Evolutionary conservation across 2,797 vertebrate genomes (phyloP).

Genomic region (Microctenopoma lineatum): DNA sequence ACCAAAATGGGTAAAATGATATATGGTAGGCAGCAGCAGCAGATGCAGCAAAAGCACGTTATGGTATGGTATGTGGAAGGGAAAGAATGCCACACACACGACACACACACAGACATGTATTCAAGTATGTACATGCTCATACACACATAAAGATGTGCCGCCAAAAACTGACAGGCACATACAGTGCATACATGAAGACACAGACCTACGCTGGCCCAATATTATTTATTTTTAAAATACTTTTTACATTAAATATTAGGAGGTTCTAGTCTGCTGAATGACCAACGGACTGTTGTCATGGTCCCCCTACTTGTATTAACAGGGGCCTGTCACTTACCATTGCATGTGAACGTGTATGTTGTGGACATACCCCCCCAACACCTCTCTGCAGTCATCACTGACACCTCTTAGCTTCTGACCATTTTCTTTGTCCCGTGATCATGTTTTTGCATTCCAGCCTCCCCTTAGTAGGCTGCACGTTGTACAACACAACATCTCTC

Average conservation of each 20-base stretch:
- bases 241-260: constrained; percentile 14
- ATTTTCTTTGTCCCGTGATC: constrained; percentile 60
- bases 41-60: too few relatives aligned
- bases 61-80: too few relatives aligned
- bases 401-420: constrained; percentile 49
- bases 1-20: not conserved
- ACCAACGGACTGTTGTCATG: constrained; percentile 47
- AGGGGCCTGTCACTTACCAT: constrained; percentile 32
- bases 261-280: constrained; percentile 14
- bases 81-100: too few relatives aligned
- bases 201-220: not conserved
- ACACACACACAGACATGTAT: not conserved
- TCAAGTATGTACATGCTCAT: not conserved
- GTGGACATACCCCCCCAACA: constrained; percentile 21
- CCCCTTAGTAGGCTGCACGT: constrained; percentile 23
- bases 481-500: constrained; percentile 36
- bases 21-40: not conserved
- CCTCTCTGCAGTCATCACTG: constrained; percentile 32
- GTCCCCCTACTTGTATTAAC: constrained; percentile 29
- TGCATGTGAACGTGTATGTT: constrained; percentile 27
- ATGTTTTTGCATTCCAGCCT: constrained; percentile 67
- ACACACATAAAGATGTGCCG: not conserved
- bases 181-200: not conserved
- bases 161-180: constrained; percentile 1
- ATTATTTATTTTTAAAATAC: constrained; percentile 9